phyloP scores from a whole-genome alignment of 2,888 invertebrate species.

The Tryphoninae sp. region DNA sequence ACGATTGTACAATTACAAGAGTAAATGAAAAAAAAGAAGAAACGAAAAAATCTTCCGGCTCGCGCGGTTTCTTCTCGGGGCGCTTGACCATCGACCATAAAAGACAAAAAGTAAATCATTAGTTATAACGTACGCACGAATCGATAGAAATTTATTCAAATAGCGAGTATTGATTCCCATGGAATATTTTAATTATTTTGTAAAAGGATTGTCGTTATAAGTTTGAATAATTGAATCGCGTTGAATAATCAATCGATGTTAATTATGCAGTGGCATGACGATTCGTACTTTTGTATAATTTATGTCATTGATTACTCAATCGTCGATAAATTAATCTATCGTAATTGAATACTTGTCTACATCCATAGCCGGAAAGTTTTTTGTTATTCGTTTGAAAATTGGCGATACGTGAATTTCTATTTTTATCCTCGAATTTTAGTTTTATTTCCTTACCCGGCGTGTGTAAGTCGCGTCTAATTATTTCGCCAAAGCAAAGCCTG shows the following conservation, averaged over 20 bases:
- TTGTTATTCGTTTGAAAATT: too few relatives aligned
- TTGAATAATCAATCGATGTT: background rate
- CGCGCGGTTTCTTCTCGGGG: background rate
- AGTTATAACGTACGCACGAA: too few relatives aligned
- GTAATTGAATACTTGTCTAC: too few relatives aligned
- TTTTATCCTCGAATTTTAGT: too few relatives aligned
- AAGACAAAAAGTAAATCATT: background rate
- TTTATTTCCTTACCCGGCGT: too few relatives aligned
- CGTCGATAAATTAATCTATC: too few relatives aligned
- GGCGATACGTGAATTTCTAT: too few relatives aligned
- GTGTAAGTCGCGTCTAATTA: background rate
- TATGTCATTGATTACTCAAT: background rate
- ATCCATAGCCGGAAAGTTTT: too few relatives aligned
- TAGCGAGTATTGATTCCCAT: too few relatives aligned
- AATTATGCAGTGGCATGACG: background rate
- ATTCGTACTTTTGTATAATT: background rate
- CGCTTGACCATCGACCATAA: background rate
- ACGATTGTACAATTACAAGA: background rate
- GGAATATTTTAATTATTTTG: too few relatives aligned
- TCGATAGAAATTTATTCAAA: too few relatives aligned
- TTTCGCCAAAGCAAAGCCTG: background rate
- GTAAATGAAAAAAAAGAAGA: background rate
- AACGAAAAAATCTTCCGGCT: slow-evolving; percentile 12
- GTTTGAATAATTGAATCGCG: background rate
- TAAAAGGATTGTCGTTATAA: too few relatives aligned